Base-by-base conservation (phyloP, 2,888 invertebrate species). In the Microplitis manilae region DNA sequence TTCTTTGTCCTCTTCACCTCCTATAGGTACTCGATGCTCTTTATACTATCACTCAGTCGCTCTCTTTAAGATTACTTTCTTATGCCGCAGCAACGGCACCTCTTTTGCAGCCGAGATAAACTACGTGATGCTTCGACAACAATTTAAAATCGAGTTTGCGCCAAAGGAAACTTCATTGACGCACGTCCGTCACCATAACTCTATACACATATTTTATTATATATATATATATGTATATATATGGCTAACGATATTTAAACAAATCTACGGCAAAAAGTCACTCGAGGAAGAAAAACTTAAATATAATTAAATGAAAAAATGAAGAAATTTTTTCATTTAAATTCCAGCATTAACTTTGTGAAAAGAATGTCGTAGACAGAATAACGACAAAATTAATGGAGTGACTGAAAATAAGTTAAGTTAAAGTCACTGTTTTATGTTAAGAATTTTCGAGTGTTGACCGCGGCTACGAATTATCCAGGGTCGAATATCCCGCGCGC, bases 121-220 rank as follows among this genome's bases (percentile, higher is more conserved):
- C 59, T 75, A 75, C 74, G 74, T 75, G 74, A 75, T 75, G 62
- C 68, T 68, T 61, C 61, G 68, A 68, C 68, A 75, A 68, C 68
- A 61, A 75, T 75, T 75, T 75, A 17, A 68, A 68, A 61, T 68
- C 40, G 61, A 75, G 68, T 68, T 41, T 40, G 40, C 68, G 61
- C 17, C 68, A 68, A 75, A 75, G 68, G 61, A 68, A 67, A 20
- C 68, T 39, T 75, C 40, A 62, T 20, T 50, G 50, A 17, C 15
- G 62, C 62, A 38, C 72, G 15, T 30, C 30, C 30, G 30, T 30
- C 30, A 30, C 39, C 15, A 15, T 17, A 17, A 40, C 68, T 68
- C 40, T 17, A 17, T 40, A 15, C 40, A 39, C 7, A 69, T 17
- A 41, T 50, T 40, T 41, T 40, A 15, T 69, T 69, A 15, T 15